These are phyloP conservation scores for Apteryx owenii DNA, from an alignment of 2,113 vertebrate species.

Conservation along the genomic window DNA sequence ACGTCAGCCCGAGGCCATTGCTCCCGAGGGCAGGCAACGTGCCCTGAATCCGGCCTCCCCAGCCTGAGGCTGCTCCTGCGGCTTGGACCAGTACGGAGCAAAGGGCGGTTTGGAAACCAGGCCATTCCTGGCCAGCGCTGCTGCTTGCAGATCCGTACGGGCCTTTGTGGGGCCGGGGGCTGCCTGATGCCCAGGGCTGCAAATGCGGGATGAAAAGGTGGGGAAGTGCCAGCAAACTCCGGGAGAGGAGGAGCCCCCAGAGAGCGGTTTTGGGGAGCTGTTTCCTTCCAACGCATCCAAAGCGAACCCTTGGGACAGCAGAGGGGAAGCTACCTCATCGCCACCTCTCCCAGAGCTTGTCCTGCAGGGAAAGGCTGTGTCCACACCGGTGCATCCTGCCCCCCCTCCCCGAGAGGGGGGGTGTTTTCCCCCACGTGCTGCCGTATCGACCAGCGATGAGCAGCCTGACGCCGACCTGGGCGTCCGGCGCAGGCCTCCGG, in stretches of 20 bases:
- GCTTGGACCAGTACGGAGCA: no score
- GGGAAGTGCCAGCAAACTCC: no score
- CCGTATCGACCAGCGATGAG: accelerated
- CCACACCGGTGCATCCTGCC: accelerated
- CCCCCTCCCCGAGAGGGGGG: not conserved
- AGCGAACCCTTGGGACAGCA: no score
- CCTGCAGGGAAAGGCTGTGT: accelerated
- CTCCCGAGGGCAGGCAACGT: no score
- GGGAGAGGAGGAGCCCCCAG: not conserved
- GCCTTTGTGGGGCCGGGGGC: no score
- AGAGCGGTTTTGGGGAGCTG: not conserved
- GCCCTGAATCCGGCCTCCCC: no score
- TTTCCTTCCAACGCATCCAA: not conserved
- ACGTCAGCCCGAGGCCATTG: no score
- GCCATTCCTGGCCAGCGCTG: no score
- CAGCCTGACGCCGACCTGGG: not conserved
- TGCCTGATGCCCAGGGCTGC: not conserved
- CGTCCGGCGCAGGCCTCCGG: not conserved
- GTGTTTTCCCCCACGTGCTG: accelerated
- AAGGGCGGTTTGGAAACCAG: no score
- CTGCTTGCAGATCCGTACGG: not conserved
- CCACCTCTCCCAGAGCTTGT: no score
- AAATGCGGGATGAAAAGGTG: not conserved
- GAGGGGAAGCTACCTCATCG: not conserved
- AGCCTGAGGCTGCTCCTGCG: no score